Conservation (phyloP, 1,140 invertebrate genomes). For the Drosophila serrata region DNA sequence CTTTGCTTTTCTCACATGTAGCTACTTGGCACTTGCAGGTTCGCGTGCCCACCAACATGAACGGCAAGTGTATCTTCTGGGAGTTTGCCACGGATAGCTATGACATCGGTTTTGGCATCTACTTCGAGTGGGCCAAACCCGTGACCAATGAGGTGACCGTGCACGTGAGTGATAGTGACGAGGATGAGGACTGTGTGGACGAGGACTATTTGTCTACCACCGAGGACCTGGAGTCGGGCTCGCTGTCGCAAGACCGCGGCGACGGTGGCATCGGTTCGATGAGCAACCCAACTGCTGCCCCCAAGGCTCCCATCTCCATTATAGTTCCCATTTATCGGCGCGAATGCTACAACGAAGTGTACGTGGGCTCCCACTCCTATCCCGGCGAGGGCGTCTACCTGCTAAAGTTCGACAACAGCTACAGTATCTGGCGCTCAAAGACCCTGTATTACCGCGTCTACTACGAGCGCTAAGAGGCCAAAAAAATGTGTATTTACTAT, state of each 20-base stretch:
- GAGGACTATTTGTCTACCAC: constrained; percentile 87
- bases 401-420: constrained; percentile 99
- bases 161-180: constrained; percentile 94
- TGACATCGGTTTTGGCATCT: constrained; percentile 99
- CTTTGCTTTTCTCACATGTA: background rate
- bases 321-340: constrained; percentile 97
- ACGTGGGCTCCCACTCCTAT: constrained; percentile 98
- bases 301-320: constrained; percentile 89
- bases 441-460: constrained; percentile 99
- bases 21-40: constrained; percentile 85
- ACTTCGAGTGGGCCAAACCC: constrained; percentile 98
- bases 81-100: constrained; percentile 99
- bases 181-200: constrained; percentile 88
- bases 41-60: constrained; percentile 97
- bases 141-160: constrained; percentile 93
- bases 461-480: constrained; percentile 91
- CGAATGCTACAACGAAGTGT: constrained; percentile 98
- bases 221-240: constrained; percentile 85
- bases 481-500: constrained; percentile 30
- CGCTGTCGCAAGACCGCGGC: constrained; percentile 74
- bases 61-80: constrained; percentile 98
- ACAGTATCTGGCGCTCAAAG: constrained; percentile 99
- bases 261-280: constrained; percentile 11
- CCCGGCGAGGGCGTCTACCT: constrained; percentile 99
- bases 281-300: constrained; percentile 47